Evolutionary conservation across 2,797 vertebrate species (phyloP).

Genomic region (Protosalanx chinensis): DNA sequence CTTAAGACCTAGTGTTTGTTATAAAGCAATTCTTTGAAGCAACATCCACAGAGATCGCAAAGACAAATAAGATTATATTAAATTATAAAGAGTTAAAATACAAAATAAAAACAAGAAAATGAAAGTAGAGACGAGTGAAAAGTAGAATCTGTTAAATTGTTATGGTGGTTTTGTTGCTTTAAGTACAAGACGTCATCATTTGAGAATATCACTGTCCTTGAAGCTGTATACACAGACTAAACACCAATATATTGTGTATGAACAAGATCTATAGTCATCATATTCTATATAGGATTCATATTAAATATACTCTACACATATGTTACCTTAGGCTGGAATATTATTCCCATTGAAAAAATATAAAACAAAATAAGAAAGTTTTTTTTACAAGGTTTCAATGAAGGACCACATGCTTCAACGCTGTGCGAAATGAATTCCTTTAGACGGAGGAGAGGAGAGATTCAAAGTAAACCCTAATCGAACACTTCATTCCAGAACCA

Average conservation of each 20-base stretch:
- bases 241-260: constrained; percentile 88
- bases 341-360: constrained; percentile 93
- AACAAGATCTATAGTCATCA: constrained; percentile 91
- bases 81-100: constrained; percentile 79
- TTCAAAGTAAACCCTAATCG: constrained; percentile 55
- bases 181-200: constrained; percentile 83
- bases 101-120: constrained; percentile 35
- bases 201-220: constrained; percentile 82
- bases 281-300: constrained; percentile 92
- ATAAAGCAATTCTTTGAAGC: constrained; percentile 87
- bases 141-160: constrained; percentile 68
- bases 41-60: constrained; percentile 65
- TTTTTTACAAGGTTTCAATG: constrained; percentile 79
- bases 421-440: constrained; percentile 87
- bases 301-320: constrained; percentile 99
- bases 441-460: constrained; percentile 59
- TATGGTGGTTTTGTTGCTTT: constrained; percentile 71
- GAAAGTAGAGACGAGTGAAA: constrained; percentile 60
- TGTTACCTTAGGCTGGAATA: constrained; percentile 87
- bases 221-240: constrained; percentile 87
- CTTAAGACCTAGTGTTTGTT: constrained; percentile 87
- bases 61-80: constrained; percentile 76
- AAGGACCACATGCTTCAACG: constrained; percentile 89
- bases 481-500: constrained; percentile 60
- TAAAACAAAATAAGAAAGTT: constrained; percentile 87